phyloP scores from a whole-genome alignment of 2,797 vertebrate genomes.

The Ctenopoma kingsleyae region DNA sequence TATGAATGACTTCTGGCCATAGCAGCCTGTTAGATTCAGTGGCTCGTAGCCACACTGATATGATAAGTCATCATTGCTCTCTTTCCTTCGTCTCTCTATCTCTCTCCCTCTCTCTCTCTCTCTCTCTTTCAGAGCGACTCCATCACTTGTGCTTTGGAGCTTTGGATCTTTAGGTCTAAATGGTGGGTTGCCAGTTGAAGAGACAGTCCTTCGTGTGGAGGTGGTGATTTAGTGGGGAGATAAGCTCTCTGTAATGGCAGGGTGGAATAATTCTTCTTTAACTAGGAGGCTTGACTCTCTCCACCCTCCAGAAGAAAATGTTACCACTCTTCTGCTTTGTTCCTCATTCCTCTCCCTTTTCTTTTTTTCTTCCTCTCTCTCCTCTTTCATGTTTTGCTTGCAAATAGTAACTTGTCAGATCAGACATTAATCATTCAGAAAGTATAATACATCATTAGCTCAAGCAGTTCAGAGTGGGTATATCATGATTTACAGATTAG shows the following conservation, averaged over 20 bases:
- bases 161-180: constrained; percentile 88
- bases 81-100: constrained; percentile 30
- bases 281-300: constrained; percentile 81
- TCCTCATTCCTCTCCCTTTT: constrained; percentile 35
- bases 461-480: background rate
- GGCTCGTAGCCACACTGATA: constrained; percentile 44
- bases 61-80: constrained; percentile 42
- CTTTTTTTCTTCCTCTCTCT: constrained; percentile 8
- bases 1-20: constrained; percentile 63
- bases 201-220: constrained; percentile 82
- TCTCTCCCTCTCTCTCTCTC: constrained; percentile 19
- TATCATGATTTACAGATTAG: background rate
- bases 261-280: constrained; percentile 91
- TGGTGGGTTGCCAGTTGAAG: constrained; percentile 85
- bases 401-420: constrained; percentile 25
- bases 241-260: constrained; percentile 93
- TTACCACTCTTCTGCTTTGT: constrained; percentile 50
- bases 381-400: constrained; percentile 1
- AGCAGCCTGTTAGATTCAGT: constrained; percentile 43
- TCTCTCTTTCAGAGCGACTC: constrained; percentile 39
- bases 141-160: constrained; percentile 81
- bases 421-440: constrained; percentile 5
- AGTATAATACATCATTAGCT: constrained; percentile 3
- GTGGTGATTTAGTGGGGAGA: constrained; percentile 92
- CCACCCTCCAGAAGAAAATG: constrained; percentile 70